Base-by-base conservation (phyloP, 2,113 vertebrate species). In the Ailurus styani region DNA sequence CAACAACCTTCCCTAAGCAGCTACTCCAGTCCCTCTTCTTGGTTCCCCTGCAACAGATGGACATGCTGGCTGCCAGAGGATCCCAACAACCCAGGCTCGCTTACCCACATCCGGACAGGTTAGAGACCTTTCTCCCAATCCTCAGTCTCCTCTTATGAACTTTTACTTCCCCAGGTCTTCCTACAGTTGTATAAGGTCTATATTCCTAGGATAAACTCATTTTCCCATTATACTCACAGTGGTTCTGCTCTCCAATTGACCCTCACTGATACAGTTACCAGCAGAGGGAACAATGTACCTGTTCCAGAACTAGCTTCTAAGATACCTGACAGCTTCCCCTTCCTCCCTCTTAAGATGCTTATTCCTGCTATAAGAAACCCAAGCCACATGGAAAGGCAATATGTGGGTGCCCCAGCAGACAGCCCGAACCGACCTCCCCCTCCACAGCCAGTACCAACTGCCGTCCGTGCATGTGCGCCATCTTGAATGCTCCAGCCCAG, bases 401-500 rank as follows among this genome's bases (percentile, higher is more conserved):
- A 37, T 1, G 23, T 62, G 86, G 79, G 15, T 3, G 1, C 31
- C 54, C 52, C 40, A 23, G 47, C 0, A 57, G 20, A 40, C 27
- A 77, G 37, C 21, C 45, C 15, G 6, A 52, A 50, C 0, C 42
- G 54, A 29, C 37, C 13, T 7, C 4, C 12, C 40, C 34, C 13
- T 23, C 40, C 83, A 55, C 25, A 31, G 23, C 25, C n/a, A 27
- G 45, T 4, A 7, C 25, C 68, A 47, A 34, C 29, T 3, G 54
- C 31, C 31, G 4, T 18, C 60, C 5, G 2, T 8, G 5, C 1
- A 3, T 6, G 0, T 8, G 45, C 0, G 0, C 54, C 91, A 79
- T 66, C 54, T 66, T 27, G 54, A 50, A 75, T 14, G 27, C 0
- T 29, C 87, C 96, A 57, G 20, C 21, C n/a, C 52, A 27, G 47